Base-by-base conservation (phyloP, 2,888 invertebrate species). In the Toxonevra muliebris region DNA sequence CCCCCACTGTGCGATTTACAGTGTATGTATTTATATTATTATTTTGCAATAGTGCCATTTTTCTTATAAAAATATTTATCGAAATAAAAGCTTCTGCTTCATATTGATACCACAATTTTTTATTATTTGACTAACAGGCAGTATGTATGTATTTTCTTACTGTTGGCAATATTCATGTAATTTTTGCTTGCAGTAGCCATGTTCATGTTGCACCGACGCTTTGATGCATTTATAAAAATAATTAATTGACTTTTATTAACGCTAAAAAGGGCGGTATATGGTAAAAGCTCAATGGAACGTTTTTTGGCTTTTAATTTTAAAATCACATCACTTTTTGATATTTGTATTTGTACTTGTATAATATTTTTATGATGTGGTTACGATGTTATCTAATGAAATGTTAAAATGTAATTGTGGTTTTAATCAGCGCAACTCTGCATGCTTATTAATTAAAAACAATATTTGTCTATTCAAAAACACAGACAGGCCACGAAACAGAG, bases 101-200 rank as follows among this genome's bases (percentile, higher is more conserved):
- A 65, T 65, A 58, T 60, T 60, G 54, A 54, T 61, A 55, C 54
- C 53, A 66, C 55, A 61, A 66, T 30, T 61, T 66, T 66, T 66
- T 66, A 66, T 66, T 66, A 61, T 66, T 61, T 55, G 53, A n/a
- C 61, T 54, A 54, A 54, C 8, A 17, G 54, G 10, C 48, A n/a
- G 9, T 9, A 48, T 5, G 5, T 48, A 48, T 15, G 15, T 5
- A 48, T 15, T n/a, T n/a, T n/a, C 48, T 48, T 13, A 11, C 13
- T n/a, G 11, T 12, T 48, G 11, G 48, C 13, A 48, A 15, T 12
- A 15, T 15, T 48, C 3, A 13, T 15, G 15, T 5, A 15, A 13
- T 15, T 10, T 54, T 53, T 53, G 43, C 13, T 60, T 30, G 53
- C 60, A 55, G 43, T 66, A 58, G 57, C 40, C 64, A 65, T 15